Conservation (phyloP, 1,140 invertebrate species). For the Drosophila nigromelanica region DNA sequence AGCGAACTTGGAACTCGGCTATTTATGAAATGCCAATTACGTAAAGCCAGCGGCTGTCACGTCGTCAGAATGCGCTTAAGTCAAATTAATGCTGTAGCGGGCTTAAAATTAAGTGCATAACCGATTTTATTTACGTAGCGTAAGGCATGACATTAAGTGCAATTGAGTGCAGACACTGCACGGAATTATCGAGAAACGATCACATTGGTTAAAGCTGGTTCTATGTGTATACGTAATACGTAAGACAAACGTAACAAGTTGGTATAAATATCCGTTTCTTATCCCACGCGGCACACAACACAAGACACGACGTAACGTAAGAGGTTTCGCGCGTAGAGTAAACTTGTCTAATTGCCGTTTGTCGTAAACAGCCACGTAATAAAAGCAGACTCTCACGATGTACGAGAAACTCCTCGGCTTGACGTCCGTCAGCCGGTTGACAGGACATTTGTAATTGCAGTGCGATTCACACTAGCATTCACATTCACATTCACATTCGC, state of each 20-base stretch:
- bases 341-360: not conserved
- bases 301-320: too few species aligned
- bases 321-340: not conserved
- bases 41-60: not conserved
- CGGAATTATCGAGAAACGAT: too few species aligned
- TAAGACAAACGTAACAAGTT: too few species aligned
- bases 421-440: too few species aligned
- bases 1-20: too few species aligned
- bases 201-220: too few species aligned
- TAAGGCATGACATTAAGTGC: not conserved
- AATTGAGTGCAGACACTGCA: too few species aligned
- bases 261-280: too few species aligned
- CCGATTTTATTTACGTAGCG: not conserved
- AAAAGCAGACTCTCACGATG: not conserved
- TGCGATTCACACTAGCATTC: slow-evolving; percentile 4
- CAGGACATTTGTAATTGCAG: not conserved
- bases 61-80: not conserved
- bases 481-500: not conserved
- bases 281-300: too few species aligned
- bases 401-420: too few species aligned
- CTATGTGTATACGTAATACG: too few species aligned
- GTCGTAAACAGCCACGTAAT: not conserved
- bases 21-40: not conserved
- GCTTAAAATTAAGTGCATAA: not conserved
- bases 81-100: too few species aligned